phyloP scores from a whole-genome alignment of 2,888 invertebrate species.

The Drosophila robusta region DNA sequence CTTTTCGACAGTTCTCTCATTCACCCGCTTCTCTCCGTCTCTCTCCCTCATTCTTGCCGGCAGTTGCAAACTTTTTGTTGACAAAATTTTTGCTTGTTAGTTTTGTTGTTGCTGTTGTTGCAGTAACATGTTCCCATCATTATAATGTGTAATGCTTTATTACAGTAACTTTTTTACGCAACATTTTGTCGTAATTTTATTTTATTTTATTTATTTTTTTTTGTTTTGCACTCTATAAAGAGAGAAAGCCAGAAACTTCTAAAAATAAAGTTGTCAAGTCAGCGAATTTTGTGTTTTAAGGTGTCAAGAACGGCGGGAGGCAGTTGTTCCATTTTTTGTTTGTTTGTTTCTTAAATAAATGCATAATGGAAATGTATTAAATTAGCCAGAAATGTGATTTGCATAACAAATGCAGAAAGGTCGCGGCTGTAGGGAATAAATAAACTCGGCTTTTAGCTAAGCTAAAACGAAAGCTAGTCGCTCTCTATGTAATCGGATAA shows the following conservation, averaged over 20 bases:
- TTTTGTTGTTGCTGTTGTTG: constrained; percentile 39
- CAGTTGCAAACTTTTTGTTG: constrained; percentile 58
- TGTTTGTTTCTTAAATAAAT: constrained; percentile 20
- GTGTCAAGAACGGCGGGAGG: constrained; percentile 34
- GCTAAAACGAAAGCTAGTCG: not conserved
- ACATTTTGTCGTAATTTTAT: constrained; percentile 44
- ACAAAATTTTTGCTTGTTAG: constrained; percentile 66
- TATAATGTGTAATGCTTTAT: constrained; percentile 66
- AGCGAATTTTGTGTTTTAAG: constrained; percentile 21
- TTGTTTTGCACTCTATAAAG: constrained; percentile 11
- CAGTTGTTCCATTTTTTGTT: not conserved
- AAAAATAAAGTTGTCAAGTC: constrained; percentile 57
- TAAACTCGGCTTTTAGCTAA: not conserved
- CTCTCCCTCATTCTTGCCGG: constrained; percentile 11
- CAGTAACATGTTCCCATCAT: constrained; percentile 70
- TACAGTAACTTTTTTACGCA: constrained; percentile 56
- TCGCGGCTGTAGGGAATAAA: not conserved
- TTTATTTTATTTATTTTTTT: constrained; percentile 15
- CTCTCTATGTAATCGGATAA: not conserved
- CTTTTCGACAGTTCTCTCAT: constrained; percentile 39
- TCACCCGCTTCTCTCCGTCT: constrained; percentile 1
- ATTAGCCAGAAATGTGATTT: constrained; percentile 50
- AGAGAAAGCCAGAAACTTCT: constrained; percentile 37
- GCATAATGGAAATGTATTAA: constrained; percentile 49
- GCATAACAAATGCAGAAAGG: constrained; percentile 28